A percentile compares a stretch with the other conserved stretches of the same genome.
Conservation (phyloP, 1,140 invertebrate species). For the Bombus superbus region DNA sequence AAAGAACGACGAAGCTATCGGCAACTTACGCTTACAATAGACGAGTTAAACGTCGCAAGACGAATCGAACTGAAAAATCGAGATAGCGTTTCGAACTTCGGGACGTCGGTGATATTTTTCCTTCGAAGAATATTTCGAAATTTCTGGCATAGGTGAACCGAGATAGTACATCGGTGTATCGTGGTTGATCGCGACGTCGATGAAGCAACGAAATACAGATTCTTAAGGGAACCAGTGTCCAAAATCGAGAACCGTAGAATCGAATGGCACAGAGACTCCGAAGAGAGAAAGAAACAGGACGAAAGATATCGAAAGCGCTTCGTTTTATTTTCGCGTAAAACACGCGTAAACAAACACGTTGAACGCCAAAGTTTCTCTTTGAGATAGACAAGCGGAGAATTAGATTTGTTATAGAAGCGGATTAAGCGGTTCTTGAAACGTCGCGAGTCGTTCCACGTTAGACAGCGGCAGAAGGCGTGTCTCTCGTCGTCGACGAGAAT, state of each 20-base stretch:
- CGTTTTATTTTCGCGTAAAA: background rate
- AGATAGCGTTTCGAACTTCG: background rate
- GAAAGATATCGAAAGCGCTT: background rate
- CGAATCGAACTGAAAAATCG: background rate
- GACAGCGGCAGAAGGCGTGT: background rate
- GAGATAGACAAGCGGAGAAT: background rate
- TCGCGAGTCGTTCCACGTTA: background rate
- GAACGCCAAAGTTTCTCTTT: background rate
- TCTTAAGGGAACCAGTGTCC: background rate
- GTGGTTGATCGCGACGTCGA: background rate
- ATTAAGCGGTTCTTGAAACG: constrained; percentile 8
- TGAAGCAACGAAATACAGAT: background rate
- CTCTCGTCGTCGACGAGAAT: background rate
- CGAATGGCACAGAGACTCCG: too few relatives aligned
- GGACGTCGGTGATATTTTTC: background rate
- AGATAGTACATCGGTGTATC: background rate
- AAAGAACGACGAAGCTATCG: background rate
- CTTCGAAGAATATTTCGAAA: background rate
- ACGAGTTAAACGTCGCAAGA: background rate
- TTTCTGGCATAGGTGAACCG: background rate
- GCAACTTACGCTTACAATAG: background rate
- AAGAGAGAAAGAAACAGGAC: background rate
- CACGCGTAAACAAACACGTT: background rate
- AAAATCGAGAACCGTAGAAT: background rate
- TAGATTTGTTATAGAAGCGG: background rate